A percentile compares a stretch with the other conserved stretches of the same genome.
phyloP scores from a whole-genome alignment of 2,888 invertebrate species.

The Glaucopsyche alexis region DNA sequence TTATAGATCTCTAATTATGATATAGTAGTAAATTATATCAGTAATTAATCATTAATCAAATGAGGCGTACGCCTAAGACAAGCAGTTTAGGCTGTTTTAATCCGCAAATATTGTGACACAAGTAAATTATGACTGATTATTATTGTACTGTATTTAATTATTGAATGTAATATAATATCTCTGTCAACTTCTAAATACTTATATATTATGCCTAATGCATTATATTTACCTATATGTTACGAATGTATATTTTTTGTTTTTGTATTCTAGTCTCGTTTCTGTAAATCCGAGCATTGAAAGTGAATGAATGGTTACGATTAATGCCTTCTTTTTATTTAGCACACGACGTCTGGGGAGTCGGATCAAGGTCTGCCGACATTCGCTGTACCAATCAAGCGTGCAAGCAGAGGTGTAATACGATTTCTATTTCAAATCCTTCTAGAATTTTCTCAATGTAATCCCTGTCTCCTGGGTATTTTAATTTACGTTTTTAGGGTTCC shows the following conservation, averaged over 20 bases:
- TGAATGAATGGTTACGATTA: constrained; percentile 26
- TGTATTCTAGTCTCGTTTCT: constrained; percentile 17
- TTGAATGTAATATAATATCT: not conserved
- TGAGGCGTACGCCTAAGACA: not conserved
- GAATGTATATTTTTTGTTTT: not conserved
- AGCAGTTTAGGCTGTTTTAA: not conserved
- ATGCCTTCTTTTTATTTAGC: constrained; percentile 28
- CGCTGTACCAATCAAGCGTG: constrained; percentile 35
- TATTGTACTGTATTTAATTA: not conserved
- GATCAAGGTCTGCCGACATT: constrained; percentile 36
- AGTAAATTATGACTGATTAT: not conserved
- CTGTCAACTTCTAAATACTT: not conserved
- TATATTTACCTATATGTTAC: not conserved
- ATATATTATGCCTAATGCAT: not conserved
- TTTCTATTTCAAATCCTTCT: not conserved
- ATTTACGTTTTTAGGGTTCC: too few relatives aligned
- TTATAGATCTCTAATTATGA: not conserved
- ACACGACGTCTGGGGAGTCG: constrained; percentile 6
- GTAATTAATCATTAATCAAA: constrained; percentile 11
- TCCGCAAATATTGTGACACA: constrained; percentile 17
- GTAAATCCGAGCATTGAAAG: constrained; percentile 25
- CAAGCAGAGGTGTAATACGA: constrained; percentile 5
- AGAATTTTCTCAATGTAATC: not conserved
- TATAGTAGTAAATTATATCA: not conserved
- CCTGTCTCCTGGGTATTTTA: not conserved